A percentile compares a stretch with the other conserved stretches of the same genome.
These are phyloP conservation scores for Manis crassicaudata DNA, from an alignment of 2,797 vertebrate genomes.

Conservation along the genomic window DNA sequence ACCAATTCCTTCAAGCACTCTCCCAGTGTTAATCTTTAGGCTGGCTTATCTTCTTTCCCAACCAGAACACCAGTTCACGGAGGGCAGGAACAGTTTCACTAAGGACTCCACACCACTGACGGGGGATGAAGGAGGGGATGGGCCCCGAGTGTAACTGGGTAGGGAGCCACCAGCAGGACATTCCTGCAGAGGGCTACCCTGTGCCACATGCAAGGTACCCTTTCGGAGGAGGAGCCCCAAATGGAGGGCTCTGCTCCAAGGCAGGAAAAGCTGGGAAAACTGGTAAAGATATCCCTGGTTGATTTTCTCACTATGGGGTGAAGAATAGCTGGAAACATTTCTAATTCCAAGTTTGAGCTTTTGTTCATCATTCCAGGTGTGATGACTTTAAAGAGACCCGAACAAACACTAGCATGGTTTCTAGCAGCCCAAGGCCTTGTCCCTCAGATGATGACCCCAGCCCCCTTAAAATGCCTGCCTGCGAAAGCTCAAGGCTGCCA, in stretches of 20 bases:
- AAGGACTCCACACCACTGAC: accelerated
- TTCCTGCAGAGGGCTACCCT: not conserved
- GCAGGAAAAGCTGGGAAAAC: not conserved
- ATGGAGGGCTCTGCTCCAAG: not conserved
- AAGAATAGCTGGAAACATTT: not conserved
- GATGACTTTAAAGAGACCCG: not conserved
- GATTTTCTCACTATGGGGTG: not conserved
- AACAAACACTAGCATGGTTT: not conserved
- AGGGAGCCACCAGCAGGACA: not conserved
- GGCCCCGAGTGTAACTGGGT: not conserved
- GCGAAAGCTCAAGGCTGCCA: not conserved
- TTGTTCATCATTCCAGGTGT: not conserved
- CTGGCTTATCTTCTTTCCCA: not conserved
- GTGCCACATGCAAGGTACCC: not conserved
- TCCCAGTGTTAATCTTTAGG: not conserved
- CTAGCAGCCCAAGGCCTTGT: not conserved
- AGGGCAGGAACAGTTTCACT: not conserved
- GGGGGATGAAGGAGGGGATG: not conserved
- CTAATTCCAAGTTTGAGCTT: not conserved
- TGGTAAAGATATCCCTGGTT: not conserved
- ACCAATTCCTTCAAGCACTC: not conserved
- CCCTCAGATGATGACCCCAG: not conserved
- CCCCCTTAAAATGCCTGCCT: not conserved
- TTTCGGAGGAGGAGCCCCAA: no score
- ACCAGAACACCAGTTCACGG: not conserved